Evolutionary conservation across 2,888 invertebrate genomes (phyloP).

Genomic region (Augochlorella aurata): DNA sequence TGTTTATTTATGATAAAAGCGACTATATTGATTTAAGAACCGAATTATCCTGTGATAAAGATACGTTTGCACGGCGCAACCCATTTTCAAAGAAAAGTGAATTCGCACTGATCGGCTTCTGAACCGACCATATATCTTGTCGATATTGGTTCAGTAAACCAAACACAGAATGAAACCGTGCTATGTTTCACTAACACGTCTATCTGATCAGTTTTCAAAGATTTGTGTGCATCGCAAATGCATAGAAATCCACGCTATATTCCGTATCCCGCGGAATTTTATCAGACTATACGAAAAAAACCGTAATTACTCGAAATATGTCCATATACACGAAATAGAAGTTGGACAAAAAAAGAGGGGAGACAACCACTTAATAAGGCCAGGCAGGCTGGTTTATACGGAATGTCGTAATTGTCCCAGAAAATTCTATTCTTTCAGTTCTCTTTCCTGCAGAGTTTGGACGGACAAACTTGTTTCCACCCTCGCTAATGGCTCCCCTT

Average conservation of each 20-base stretch:
- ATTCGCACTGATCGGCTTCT: no score
- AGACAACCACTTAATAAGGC: background rate
- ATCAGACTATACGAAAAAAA: background rate
- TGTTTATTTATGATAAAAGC: no score
- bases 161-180: no score
- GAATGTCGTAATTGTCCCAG: slow-evolving; percentile 47
- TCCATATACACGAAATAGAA: background rate
- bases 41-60: no score
- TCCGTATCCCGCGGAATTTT: background rate
- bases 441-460: slow-evolving; percentile 15
- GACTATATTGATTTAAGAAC: no score
- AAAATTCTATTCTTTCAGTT: slow-evolving; percentile 37
- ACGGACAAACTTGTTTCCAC: slow-evolving; percentile 62
- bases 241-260: background rate
- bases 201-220: background rate
- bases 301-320: background rate
- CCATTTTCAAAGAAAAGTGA: no score
- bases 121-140: no score
- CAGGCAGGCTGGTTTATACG: slow-evolving; percentile 24
- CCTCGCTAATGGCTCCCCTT: slow-evolving; percentile 66
- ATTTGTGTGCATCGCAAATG: background rate
- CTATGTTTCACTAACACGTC: no score
- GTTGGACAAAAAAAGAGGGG: background rate
- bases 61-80: no score
- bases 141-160: no score